Percentiles rank a stretch among this genome's conserved stretches.
Evolutionary conservation across 2,888 invertebrate species (phyloP).

Genomic region (Xanthorhoe designata): DNA sequence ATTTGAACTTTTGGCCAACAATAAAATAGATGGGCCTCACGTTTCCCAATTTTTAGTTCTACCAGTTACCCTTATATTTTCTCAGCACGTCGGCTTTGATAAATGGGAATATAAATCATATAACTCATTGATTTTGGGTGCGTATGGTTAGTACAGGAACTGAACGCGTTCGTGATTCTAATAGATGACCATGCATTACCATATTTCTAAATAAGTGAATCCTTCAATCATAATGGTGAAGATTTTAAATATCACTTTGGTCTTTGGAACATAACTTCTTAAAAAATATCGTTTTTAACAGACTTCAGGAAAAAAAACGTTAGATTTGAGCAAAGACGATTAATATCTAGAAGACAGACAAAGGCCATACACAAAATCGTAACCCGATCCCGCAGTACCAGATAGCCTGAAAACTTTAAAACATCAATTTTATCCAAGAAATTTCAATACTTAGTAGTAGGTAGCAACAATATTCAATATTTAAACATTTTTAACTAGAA

Average conservation of each 20-base stretch:
- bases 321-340: too few relatives aligned
- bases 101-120: constrained; percentile 31
- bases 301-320: too few relatives aligned
- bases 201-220: not conserved
- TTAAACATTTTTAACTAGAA: too few relatives aligned
- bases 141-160: constrained; percentile 12
- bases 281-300: not conserved
- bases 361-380: too few relatives aligned
- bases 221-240: not conserved
- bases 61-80: constrained; percentile 23
- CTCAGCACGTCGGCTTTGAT: constrained; percentile 17
- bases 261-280: too few relatives aligned
- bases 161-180: constrained; percentile 12
- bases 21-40: constrained; percentile 23
- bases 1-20: not conserved
- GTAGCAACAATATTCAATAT: too few relatives aligned
- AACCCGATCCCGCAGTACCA: too few relatives aligned
- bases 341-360: too few relatives aligned
- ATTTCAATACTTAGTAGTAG: too few relatives aligned
- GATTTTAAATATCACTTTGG: too few relatives aligned
- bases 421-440: too few relatives aligned
- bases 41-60: constrained; percentile 29
- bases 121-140: constrained; percentile 28
- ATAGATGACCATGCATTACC: not conserved
- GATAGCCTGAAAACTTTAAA: too few relatives aligned